phyloP scores from a whole-genome alignment of 2,888 invertebrate species.

The Clostera curtula region DNA sequence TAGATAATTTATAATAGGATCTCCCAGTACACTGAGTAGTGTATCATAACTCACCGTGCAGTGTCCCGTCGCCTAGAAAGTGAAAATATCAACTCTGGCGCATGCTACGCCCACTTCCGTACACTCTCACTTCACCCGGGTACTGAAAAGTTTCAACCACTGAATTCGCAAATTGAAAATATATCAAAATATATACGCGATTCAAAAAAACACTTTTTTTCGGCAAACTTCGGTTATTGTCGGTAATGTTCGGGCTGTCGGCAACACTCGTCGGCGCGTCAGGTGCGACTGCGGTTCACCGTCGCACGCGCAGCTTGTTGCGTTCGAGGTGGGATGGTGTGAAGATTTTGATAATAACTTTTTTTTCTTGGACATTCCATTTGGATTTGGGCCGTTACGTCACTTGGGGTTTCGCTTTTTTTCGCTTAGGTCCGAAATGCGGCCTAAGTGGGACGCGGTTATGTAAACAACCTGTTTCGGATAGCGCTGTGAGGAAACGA shows the following conservation, averaged over 20 bases:
- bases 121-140: constrained; percentile 41
- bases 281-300: constrained; percentile 43
- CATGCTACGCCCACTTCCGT: constrained; percentile 49
- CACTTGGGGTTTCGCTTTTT: constrained; percentile 19
- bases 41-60: constrained; percentile 47
- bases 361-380: constrained; percentile 23
- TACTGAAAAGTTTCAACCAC: constrained; percentile 11
- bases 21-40: no score
- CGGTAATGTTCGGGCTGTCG: constrained; percentile 20
- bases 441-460: constrained; percentile 3
- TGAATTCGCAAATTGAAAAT: constrained; percentile 32
- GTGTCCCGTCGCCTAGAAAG: constrained; percentile 63
- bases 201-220: constrained; percentile 12
- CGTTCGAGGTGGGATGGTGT: constrained; percentile 23
- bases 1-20: no score
- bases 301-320: constrained; percentile 28
- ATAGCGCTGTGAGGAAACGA: no score
- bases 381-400: constrained; percentile 27
- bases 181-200: constrained; percentile 34
- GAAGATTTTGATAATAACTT: constrained; percentile 27
- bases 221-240: constrained; percentile 11
- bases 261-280: constrained; percentile 35
- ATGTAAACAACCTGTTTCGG: neutral
- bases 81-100: constrained; percentile 51
- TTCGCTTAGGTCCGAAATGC: constrained; percentile 2